Conservation (phyloP, 2,113 vertebrate species). For the Corythaixoides concolor region DNA sequence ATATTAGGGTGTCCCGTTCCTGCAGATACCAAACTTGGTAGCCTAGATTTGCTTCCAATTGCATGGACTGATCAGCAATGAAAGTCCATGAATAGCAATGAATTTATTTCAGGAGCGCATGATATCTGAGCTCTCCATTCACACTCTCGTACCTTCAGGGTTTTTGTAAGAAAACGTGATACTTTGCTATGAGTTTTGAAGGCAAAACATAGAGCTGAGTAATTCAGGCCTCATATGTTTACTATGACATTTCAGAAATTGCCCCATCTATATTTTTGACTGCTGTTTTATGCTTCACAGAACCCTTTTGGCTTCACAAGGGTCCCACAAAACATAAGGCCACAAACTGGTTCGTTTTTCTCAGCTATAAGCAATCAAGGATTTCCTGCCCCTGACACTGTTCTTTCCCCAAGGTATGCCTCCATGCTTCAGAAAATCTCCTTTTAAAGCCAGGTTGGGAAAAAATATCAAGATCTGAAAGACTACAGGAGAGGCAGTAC, state of each 20-base stretch:
- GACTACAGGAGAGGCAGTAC: neutral
- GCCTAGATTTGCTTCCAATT: neutral
- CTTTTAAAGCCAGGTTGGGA: neutral
- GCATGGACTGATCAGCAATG: neutral
- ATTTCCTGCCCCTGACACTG: neutral
- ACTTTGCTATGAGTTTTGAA: neutral
- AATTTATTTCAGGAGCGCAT: neutral
- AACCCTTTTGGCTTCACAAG: neutral
- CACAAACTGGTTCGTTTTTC: neutral
- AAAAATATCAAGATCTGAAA: neutral
- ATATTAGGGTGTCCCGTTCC: neutral
- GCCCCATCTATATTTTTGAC: neutral
- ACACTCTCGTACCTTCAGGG: too few species aligned
- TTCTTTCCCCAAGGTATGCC: neutral
- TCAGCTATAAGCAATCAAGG: neutral
- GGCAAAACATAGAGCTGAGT: neutral
- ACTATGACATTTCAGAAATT: neutral
- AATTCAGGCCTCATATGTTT: neutral
- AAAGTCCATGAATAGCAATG: too few species aligned
- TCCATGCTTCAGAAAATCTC: neutral
- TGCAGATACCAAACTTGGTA: neutral
- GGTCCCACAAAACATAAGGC: neutral
- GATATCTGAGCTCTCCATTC: neutral
- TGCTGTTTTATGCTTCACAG: neutral
- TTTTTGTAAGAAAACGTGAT: neutral